Evolutionary conservation across 2,113 vertebrate species (phyloP).

Genomic region (Cathartes aura): DNA sequence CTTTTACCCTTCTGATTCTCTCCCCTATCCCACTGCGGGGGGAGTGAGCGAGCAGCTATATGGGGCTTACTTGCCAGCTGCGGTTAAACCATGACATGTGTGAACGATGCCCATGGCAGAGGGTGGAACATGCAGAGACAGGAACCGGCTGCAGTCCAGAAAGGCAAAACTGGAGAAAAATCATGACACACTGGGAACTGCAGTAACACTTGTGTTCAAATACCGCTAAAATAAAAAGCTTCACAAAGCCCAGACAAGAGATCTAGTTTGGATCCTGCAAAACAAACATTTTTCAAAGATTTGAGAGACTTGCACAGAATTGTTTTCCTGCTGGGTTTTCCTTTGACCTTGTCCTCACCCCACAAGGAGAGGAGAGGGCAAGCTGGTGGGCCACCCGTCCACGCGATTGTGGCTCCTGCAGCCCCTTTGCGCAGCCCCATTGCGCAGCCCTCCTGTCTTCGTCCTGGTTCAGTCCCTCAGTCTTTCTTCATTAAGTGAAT

Average conservation of each 20-base stretch:
- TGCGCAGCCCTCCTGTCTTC: neutral
- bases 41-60: too few species aligned
- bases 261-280: neutral
- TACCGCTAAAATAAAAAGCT: neutral
- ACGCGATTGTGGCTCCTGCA: accelerated
- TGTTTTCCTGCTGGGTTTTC: neutral
- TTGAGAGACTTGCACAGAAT: neutral
- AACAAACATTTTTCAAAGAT: neutral
- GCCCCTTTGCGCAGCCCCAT: too few species aligned
- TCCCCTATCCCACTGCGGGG: too few species aligned
- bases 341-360: neutral
- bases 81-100: neutral
- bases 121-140: neutral
- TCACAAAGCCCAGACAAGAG: neutral
- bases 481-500: neutral
- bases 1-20: too few species aligned
- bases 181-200: neutral
- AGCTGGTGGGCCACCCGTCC: neutral
- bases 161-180: neutral
- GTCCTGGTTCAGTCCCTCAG: neutral
- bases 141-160: neutral
- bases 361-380: neutral
- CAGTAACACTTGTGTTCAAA: neutral
- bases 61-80: too few species aligned
- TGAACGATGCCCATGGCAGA: neutral